Evolutionary conservation across 2,113 vertebrate genomes (phyloP).

Genomic region (Stegastes partitus): DNA sequence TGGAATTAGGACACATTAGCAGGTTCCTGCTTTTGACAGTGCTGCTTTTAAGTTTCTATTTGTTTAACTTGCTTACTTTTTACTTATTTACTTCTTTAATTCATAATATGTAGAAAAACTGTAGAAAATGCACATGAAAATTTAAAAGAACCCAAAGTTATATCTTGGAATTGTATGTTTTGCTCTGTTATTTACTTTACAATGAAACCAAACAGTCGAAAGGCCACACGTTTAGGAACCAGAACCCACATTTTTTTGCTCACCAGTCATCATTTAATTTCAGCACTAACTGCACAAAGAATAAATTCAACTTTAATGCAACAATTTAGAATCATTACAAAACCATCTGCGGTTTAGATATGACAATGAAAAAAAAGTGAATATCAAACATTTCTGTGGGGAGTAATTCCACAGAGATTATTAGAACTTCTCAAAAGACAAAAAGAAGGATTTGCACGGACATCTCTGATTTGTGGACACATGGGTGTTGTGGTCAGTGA

Average conservation of each 20-base stretch:
- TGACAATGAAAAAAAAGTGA: too few species aligned
- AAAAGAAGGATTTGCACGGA: conserved; percentile 35
- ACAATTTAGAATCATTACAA: neutral
- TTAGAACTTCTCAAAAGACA: conserved; percentile 10
- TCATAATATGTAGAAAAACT: neutral
- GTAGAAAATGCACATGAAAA: neutral
- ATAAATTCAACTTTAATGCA: too few species aligned
- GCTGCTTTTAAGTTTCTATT: neutral
- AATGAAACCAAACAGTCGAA: too few species aligned
- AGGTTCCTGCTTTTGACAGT: neutral
- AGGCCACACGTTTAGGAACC: too few species aligned
- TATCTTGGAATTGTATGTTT: neutral
- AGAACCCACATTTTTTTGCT: too few species aligned
- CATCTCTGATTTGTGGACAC: conserved; percentile 51
- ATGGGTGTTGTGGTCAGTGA: conserved; percentile 60
- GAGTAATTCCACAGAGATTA: conserved; percentile 5
- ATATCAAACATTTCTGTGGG: neutral
- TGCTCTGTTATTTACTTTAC: too few species aligned
- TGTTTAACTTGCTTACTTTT: neutral
- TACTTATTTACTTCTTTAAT: neutral
- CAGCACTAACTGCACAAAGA: too few species aligned
- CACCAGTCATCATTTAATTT: too few species aligned
- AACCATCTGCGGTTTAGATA: neutral
- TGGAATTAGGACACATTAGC: conserved; percentile 59
- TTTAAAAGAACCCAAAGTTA: neutral